Evolutionary conservation across 2,797 vertebrate species (phyloP), one percentile per base, ranked within the genome.

Genomic region (Pseudotriccus pelzelni): DNA sequence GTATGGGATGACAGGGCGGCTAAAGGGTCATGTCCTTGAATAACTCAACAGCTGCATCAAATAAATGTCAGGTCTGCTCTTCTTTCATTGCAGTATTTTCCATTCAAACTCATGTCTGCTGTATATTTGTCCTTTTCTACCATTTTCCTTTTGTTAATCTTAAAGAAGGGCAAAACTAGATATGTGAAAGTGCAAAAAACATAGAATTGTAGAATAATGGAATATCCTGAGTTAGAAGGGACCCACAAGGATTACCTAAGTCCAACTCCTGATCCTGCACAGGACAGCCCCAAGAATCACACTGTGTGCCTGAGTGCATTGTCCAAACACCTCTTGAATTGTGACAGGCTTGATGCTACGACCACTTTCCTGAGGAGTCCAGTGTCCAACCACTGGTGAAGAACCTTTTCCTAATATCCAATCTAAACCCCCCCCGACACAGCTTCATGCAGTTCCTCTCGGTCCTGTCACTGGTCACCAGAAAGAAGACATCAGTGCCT

Each of bases 1-100:
- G 19, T 84, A 69, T 69, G 66, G 86, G 66, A 94, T 81, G 87
- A 76, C 63, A 69, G 28, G 69, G 69, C 55, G 73, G 47, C 56
- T 82, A 92, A 58, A 91, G 47, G 55, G 25, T 2, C 3, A 79
- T 60, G 79, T 78, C 82, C 91, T 94, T 92, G 76, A 95, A 91
- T 95, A 96, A 84, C 84, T 89, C 89, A 86, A 53, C 53, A 92
- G 32, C 47, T 87, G 12, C 44, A 66, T 81, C 50, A 81, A 85
- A 80, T 74, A 64, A 46, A 84, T 87, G 43, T 62, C 64, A 73
- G 8, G 6, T 87, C 63, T 89, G 20, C 15, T 85, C 46, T 70
- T n/a, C 34, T 81, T 88, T 46, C 15, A 14, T 44, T 52, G 28
- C 32, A 44, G 14, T n/a, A 46, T 92, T 93, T 89, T 83, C 49